phyloP scores from a whole-genome alignment of 2,797 vertebrate genomes.

The Ptychobarbus kaznakovi region DNA sequence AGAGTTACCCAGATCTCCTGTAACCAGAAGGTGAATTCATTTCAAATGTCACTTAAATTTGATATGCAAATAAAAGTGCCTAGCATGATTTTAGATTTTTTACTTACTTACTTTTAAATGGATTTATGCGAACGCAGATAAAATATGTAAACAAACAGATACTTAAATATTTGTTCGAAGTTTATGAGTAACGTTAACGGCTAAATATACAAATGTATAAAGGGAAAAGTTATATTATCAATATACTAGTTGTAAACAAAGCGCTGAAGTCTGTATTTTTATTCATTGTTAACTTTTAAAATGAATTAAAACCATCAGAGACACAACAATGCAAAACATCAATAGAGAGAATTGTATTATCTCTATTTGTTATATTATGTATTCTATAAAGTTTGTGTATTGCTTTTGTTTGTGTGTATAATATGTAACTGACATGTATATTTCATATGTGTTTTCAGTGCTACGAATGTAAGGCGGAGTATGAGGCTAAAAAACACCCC shows the following conservation, averaged over 20 bases:
- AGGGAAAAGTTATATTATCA: neutral
- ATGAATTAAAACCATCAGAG: too few relatives aligned
- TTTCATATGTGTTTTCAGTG: conserved; percentile 3
- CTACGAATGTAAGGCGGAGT: conserved; percentile 32
- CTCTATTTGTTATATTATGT: neutral
- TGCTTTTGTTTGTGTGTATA: neutral
- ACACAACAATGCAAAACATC: neutral
- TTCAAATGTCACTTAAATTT: neutral
- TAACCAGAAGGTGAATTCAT: conserved; percentile 54
- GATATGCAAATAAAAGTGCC: neutral
- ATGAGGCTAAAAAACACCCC: conserved; percentile 40
- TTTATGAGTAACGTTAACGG: neutral
- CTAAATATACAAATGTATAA: neutral
- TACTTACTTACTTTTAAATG: neutral
- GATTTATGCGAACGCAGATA: neutral
- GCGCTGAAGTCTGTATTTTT: neutral
- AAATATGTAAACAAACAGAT: neutral
- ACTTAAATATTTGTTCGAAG: neutral
- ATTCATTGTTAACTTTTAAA: neutral
- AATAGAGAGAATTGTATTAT: neutral
- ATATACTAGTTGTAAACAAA: neutral
- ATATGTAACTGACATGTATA: neutral
- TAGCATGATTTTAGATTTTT: neutral
- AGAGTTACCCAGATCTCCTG: conserved; percentile 48
- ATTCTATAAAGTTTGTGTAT: neutral